phyloP scores from a whole-genome alignment of 2,888 invertebrate species.

The Serripes groenlandicus region DNA sequence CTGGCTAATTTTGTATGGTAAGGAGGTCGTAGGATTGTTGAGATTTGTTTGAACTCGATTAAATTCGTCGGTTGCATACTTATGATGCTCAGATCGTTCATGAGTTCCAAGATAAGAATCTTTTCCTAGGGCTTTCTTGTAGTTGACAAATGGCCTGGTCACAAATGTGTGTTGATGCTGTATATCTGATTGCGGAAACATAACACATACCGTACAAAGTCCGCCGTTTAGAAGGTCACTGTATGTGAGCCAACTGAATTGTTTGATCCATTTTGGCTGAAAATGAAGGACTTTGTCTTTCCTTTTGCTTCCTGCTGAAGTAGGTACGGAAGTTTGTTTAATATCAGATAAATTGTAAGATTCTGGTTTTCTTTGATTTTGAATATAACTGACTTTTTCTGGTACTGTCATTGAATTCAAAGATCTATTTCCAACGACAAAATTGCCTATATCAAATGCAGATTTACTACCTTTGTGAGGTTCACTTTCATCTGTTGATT shows the following conservation, averaged over 20 bases:
- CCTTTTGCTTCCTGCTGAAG: background rate
- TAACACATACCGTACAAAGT: background rate
- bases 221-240: background rate
- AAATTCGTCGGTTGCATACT: background rate
- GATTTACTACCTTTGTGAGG: too few species aligned
- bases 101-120: background rate
- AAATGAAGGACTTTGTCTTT: background rate
- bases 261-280: background rate
- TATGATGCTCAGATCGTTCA: background rate
- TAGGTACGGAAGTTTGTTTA: too few species aligned
- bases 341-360: too few species aligned
- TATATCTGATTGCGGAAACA: background rate
- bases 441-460: too few species aligned
- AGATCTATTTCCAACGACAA: too few species aligned
- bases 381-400: too few species aligned
- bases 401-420: too few species aligned
- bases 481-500: too few species aligned
- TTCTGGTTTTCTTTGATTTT: too few species aligned
- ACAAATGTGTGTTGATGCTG: background rate
- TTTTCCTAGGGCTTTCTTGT: background rate
- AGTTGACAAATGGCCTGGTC: background rate
- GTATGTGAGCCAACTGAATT: background rate
- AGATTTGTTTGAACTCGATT: background rate
- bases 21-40: background rate
- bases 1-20: constrained; percentile 1